Conservation (phyloP, 2,888 invertebrate genomes). For the Diadegma fenestrale region DNA sequence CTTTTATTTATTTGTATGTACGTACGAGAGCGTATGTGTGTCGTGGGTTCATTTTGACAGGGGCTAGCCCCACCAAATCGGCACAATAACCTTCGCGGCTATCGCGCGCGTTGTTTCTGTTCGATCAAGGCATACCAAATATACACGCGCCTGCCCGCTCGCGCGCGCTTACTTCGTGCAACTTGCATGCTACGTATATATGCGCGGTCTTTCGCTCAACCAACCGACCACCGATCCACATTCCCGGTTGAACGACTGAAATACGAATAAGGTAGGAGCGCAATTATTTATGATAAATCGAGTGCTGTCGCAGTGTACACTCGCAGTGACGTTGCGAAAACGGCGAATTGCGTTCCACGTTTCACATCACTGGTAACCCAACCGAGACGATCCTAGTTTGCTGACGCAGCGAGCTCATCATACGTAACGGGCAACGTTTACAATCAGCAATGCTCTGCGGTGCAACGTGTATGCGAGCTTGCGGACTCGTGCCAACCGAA, state of each 20-base stretch:
- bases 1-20: constrained; percentile 9
- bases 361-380: constrained; percentile 50
- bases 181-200: constrained; percentile 19
- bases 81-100: not conserved
- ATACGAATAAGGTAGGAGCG: constrained; percentile 72
- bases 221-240: constrained; percentile 30
- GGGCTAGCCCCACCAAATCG: not conserved
- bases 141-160: not conserved
- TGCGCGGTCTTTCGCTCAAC: constrained; percentile 31
- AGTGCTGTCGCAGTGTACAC: constrained; percentile 70
- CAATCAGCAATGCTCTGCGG: constrained; percentile 69
- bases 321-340: constrained; percentile 61
- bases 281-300: constrained; percentile 83
- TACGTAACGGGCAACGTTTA: constrained; percentile 69
- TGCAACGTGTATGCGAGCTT: constrained; percentile 46
- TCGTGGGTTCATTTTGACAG: not conserved
- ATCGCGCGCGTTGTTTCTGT: not conserved
- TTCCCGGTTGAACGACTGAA: constrained; percentile 72
- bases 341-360: constrained; percentile 63
- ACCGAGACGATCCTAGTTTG: constrained; percentile 59
- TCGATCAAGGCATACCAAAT: constrained; percentile 2
- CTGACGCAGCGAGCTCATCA: constrained; percentile 69
- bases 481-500: constrained; percentile 59
- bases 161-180: constrained; percentile 4
- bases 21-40: not conserved